Percentiles rank a stretch among this genome's conserved stretches.
Evolutionary conservation across 2,113 vertebrate species (phyloP).

Genomic region (Aleadryas rufinucha): DNA sequence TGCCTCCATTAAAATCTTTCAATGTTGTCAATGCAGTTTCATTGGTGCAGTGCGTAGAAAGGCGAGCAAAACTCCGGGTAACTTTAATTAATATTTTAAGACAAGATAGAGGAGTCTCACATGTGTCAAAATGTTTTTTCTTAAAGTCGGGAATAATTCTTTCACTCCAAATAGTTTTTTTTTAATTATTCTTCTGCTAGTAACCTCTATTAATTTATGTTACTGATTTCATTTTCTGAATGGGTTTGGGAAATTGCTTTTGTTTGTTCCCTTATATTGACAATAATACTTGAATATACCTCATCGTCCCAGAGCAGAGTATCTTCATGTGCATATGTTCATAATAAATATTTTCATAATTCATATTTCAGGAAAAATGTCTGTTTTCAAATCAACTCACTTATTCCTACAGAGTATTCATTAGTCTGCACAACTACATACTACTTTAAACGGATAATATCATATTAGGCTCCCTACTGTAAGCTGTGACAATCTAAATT

Average conservation of each 20-base stretch:
- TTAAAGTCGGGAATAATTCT: background rate
- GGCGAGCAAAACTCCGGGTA: background rate
- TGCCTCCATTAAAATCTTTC: background rate
- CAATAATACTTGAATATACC: background rate
- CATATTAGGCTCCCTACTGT: background rate
- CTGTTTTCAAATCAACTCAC: background rate
- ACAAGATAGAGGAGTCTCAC: background rate
- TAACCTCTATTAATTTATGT: background rate
- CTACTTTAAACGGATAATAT: background rate
- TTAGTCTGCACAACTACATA: background rate
- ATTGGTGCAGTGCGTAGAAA: background rate
- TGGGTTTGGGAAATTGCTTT: background rate
- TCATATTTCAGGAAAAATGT: background rate
- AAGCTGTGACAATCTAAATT: background rate
- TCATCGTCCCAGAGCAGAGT: background rate
- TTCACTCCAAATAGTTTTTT: background rate
- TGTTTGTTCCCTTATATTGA: background rate
- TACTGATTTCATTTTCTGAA: background rate
- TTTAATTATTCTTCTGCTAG: background rate
- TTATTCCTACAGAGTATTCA: background rate
- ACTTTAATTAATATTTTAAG: background rate
- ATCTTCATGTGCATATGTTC: background rate
- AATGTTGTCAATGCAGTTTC: background rate
- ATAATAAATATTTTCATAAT: conserved; percentile 8
- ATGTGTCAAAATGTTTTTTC: background rate